Evolutionary conservation across 2,797 vertebrate species (phyloP), one percentile per base, ranked within the genome.

Genomic region (Mormyrus hasselquistii): DNA sequence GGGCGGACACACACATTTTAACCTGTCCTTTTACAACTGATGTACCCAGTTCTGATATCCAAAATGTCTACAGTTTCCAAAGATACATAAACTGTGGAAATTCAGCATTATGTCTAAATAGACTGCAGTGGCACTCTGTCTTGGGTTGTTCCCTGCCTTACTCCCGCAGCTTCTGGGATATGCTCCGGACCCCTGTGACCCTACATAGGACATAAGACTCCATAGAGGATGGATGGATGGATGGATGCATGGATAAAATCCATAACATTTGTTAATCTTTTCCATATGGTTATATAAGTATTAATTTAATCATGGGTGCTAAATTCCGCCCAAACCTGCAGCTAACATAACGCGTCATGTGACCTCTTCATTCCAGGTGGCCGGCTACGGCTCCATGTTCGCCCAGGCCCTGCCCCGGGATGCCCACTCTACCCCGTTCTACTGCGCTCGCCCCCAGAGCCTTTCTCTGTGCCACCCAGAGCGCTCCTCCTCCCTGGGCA

Each of bases 391-490:
- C 2, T 92, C 97, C 0, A 92, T 99, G 83, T 99, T 99, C 86
- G 97, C 98, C 89, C 98, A 99, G 91, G 97, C 97, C 0, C 95
- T 99, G 88, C 98, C 98, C 7, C 95, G 98, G 85, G 98, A 99
- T 79, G 97, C 97, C 89, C 98, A 99, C 92, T 99, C 99, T 12
- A 99, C 98, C 5, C 99, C 99, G 0, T 99, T 98, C 92, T 99
- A 98, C 95, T 98, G 96, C 87, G 96, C 98, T 87, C 95, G 99
- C 89, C 98, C 99, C 0, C 98, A 99, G 93, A 99, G 96, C 88
- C 96, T 99, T 73, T 97, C 97, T 0, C 10, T 99, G 91, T 95
- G 96, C 93, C 98, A 99, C 90, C 97, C 97, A 0, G 98, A 99
- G 19, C 92, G 95, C 87, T 94, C 96, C 0, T 95, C 96, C 92